Evolutionary conservation across 2,888 invertebrate species (phyloP), one percentile per base, ranked within the genome.

Genomic region (Acanthosepion lycidas): DNA sequence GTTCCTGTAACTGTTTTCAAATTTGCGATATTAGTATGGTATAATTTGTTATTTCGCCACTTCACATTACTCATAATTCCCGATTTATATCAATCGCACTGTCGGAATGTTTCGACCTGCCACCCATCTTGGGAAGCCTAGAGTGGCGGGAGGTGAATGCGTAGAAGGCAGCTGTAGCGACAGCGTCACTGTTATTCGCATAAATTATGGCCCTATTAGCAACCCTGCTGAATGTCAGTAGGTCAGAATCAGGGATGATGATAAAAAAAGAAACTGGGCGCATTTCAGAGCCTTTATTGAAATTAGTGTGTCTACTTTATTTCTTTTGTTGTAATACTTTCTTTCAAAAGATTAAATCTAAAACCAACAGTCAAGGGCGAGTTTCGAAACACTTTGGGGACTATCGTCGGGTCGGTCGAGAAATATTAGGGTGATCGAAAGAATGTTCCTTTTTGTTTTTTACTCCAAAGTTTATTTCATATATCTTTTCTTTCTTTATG

Each of bases 51-150:
- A 12, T 78, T 78, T 78, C n/a, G 12, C 15, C n/a, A 33, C 78
- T 78, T 15, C n/a, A 78, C n/a, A 78, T 78, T 78, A 33, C 78
- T 15, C 78, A 12, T 33, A 78, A 78, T 78, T 78, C 78, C 18
- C 33, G 78, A 78, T 78, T 78, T 78, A 78, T 78, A n/a, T 33
- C 78, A n/a, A 78, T 33, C n/a, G 33, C 78, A n/a, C n/a, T 33
- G n/a, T 78, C 78, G 78, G 78, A 78, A 78, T 78, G n/a, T 78
- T 78, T 78, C 78, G 78, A 78, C n/a, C 78, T 78, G 78, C 78
- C 78, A 78, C 15, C 78, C 78, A n/a, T 78, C 33, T 78, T n/a
- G n/a, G 12, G 3, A 78, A 78, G 78, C 78, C 78, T 18, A 8
- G n/a, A n/a, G n/a, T 78, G n/a, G 15, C 33, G n/a, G n/a, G 23